Conservation (phyloP, 2,113 vertebrate genomes). For the Polyodon spathula region DNA sequence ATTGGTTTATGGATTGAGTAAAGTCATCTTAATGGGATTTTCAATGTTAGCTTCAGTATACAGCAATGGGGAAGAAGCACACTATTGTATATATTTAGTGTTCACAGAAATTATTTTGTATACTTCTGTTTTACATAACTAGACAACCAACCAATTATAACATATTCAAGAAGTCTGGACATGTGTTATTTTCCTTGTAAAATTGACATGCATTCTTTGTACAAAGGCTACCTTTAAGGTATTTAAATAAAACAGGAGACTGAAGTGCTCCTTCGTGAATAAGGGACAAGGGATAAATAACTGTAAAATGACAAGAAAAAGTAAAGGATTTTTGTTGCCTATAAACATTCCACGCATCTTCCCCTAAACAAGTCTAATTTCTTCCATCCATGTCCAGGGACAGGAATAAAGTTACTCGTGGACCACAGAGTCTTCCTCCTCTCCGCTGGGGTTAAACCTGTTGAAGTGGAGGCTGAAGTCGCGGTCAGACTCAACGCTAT, state of each 20-base stretch:
- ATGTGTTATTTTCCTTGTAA: neutral
- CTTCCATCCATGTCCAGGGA: constrained; percentile 1
- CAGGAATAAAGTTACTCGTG: constrained; percentile 63
- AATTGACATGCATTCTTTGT: neutral
- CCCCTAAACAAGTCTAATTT: neutral
- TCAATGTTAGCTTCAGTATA: no score
- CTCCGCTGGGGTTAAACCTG: constrained; percentile 77
- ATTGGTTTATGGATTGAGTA: no score
- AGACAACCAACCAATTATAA: no score
- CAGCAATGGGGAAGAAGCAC: no score
- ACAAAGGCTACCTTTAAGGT: constrained; percentile 37
- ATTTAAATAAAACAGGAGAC: constrained; percentile 34
- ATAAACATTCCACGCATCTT: neutral
- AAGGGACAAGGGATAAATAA: constrained; percentile 31
- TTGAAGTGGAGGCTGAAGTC: constrained; percentile 71
- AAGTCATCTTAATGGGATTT: no score
- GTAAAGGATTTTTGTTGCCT: neutral
- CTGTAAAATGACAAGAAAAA: constrained; percentile 17
- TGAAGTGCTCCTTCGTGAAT: constrained; percentile 35
- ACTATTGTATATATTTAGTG: no score
- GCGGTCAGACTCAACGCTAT: constrained; percentile 46
- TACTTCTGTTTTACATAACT: no score
- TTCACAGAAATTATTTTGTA: no score
- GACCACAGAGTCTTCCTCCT: constrained; percentile 65
- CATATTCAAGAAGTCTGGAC: neutral